Evolutionary conservation across 2,888 invertebrate genomes (phyloP).

Genomic region (Saturnia japonica): DNA sequence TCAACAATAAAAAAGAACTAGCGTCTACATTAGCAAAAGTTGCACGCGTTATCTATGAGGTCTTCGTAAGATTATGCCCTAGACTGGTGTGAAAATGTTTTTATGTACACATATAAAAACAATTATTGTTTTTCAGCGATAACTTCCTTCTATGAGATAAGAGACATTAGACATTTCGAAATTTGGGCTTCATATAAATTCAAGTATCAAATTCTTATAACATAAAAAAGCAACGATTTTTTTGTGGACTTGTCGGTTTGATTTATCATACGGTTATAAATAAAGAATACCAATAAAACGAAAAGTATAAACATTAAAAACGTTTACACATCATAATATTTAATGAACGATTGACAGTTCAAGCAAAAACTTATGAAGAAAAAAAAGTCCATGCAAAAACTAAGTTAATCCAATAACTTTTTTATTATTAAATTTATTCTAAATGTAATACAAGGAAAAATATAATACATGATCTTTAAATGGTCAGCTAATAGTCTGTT

Average conservation of each 20-base stretch:
- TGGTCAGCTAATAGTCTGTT: too few species aligned
- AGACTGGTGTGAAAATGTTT: neutral
- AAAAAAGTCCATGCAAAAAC: neutral
- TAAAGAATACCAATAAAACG: neutral
- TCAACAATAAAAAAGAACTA: too few species aligned
- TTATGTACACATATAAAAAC: too few species aligned
- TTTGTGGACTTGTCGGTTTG: neutral
- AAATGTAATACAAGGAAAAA: neutral
- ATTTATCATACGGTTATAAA: neutral
- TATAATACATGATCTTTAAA: neutral
- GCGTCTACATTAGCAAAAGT: too few species aligned
- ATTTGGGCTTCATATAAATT: neutral
- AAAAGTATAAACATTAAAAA: neutral
- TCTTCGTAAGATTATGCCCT: neutral
- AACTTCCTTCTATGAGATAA: neutral
- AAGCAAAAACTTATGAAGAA: conserved; percentile 8
- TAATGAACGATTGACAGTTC: neutral
- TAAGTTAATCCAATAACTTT: conserved; percentile 3
- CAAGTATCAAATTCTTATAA: neutral
- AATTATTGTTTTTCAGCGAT: too few species aligned
- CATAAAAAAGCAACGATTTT: neutral
- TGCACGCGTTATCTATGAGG: conserved; percentile 1
- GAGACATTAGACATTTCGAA: neutral
- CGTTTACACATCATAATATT: neutral
- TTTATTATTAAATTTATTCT: neutral